Percentiles rank a stretch among this genome's conserved stretches.
Conservation (phyloP, 1,140 invertebrate species). For the Ceratina japonica region DNA sequence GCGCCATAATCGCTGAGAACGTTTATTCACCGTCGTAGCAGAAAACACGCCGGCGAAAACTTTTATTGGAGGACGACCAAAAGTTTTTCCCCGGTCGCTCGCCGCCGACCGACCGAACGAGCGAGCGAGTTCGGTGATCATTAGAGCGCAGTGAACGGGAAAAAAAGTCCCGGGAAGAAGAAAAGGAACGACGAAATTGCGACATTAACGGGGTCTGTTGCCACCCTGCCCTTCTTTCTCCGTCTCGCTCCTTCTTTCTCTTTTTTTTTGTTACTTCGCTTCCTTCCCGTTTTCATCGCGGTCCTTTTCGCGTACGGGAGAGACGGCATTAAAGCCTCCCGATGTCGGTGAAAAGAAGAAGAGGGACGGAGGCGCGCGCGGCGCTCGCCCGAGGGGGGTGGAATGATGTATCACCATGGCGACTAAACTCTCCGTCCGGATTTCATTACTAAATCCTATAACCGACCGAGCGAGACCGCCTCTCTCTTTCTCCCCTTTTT, state of each 20-base stretch:
- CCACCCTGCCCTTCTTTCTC: constrained; percentile 17
- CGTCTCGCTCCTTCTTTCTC: constrained; percentile 14
- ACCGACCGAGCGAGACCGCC: constrained; percentile 49
- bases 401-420: constrained; percentile 63
- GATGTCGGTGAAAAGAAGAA: constrained; percentile 20
- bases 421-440: constrained; percentile 58
- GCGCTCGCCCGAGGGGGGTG: constrained; percentile 11
- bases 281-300: background rate
- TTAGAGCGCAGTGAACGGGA: constrained; percentile 54
- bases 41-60: constrained; percentile 71
- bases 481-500: constrained; percentile 25
- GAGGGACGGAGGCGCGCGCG: constrained; percentile 15
- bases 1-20: constrained; percentile 72
- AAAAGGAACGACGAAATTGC: constrained; percentile 73
- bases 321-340: constrained; percentile 52
- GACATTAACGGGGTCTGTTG: constrained; percentile 70
- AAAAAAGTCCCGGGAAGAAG: constrained; percentile 40
- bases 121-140: constrained; percentile 62
- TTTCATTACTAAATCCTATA: constrained; percentile 68
- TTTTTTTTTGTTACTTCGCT: background rate
- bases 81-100: constrained; percentile 67
- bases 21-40: constrained; percentile 72
- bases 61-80: constrained; percentile 75
- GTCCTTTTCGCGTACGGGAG: constrained; percentile 13
- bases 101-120: constrained; percentile 25